A percentile compares a stretch with the other conserved stretches of the same genome.
Evolutionary conservation across 2,888 invertebrate species (phyloP).

Genomic region (Odontomyia ornata): DNA sequence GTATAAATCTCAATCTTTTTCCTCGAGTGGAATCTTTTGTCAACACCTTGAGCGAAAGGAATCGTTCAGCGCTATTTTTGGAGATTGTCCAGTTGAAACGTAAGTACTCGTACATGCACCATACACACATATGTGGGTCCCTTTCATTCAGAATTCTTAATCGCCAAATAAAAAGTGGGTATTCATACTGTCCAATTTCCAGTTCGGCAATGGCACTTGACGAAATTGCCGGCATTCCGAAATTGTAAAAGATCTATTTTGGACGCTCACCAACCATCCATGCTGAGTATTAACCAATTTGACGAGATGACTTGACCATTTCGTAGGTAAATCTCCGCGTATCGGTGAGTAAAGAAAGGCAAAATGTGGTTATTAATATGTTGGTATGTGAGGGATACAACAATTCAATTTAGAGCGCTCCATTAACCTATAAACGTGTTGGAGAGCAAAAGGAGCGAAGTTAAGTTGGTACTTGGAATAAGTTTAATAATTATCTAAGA

Average conservation of each 20-base stretch:
- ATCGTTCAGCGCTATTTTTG: neutral
- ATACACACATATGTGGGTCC: neutral
- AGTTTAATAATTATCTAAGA: too few relatives aligned
- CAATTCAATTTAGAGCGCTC: neutral
- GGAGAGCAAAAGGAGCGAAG: neutral
- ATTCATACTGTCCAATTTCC: neutral
- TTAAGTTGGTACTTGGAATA: too few relatives aligned
- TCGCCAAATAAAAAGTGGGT: slow-evolving; percentile 4
- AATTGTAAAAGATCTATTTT: slow-evolving; percentile 9
- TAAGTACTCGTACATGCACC: too few relatives aligned
- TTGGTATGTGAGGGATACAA: neutral
- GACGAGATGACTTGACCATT: neutral
- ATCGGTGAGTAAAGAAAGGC: neutral
- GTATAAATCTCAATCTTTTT: neutral
- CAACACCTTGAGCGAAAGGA: neutral
- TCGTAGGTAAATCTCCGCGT: neutral
- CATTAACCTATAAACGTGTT: neutral
- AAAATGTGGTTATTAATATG: neutral
- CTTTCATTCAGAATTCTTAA: neutral
- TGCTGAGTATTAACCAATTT: neutral
- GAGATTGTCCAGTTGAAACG: neutral
- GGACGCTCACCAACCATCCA: neutral
- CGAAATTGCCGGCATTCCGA: neutral
- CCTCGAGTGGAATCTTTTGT: slow-evolving; percentile 8
- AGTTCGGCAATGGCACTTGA: neutral